Conservation (phyloP, 2,113 vertebrate genomes). For the Neogale vison region DNA sequence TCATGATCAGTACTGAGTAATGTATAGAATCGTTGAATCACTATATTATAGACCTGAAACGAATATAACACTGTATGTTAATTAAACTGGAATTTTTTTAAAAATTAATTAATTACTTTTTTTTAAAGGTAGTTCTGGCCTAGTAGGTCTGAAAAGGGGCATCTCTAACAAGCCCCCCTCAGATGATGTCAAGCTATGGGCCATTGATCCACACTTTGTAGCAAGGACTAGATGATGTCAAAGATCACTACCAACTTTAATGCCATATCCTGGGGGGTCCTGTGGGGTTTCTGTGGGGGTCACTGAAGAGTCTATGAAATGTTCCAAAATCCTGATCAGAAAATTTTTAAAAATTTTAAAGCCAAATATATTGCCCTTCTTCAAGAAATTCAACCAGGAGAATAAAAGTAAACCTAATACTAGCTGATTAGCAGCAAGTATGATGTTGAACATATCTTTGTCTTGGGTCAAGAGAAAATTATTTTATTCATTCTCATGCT, state of each 20-base stretch:
- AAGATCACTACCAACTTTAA: neutral
- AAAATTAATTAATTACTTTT: neutral
- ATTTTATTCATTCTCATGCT: neutral
- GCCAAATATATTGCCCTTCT: neutral
- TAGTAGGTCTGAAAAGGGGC: neutral
- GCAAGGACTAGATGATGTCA: neutral
- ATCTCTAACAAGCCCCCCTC: neutral
- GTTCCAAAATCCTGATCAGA: neutral
- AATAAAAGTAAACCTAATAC: neutral
- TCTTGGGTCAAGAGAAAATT: conserved; percentile 20
- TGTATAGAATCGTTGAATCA: neutral
- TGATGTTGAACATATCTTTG: neutral
- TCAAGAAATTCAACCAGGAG: neutral
- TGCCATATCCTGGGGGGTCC: neutral
- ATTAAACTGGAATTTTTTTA: neutral
- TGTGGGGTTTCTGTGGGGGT: neutral
- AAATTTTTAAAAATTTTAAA: neutral
- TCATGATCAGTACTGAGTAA: neutral
- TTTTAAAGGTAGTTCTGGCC: neutral
- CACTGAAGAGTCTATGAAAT: neutral
- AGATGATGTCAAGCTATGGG: neutral
- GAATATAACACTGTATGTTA: neutral
- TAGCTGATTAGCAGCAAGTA: neutral
- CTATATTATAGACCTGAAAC: neutral
- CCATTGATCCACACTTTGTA: neutral